phyloP scores from a whole-genome alignment of 2,797 vertebrate species.

The Serranus cabrilla region DNA sequence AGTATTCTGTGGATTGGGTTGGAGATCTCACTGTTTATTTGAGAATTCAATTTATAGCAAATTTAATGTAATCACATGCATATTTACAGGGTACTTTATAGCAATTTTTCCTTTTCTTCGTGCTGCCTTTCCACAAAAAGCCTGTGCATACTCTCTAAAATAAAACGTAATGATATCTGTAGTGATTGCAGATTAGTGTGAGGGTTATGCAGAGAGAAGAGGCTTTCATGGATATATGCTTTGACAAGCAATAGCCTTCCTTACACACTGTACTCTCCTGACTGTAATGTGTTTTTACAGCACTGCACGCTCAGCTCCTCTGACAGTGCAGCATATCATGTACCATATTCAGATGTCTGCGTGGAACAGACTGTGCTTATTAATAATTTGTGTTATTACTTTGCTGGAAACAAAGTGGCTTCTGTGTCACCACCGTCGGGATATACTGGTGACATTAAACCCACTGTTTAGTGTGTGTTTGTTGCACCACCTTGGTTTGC shows the following conservation, averaged over 20 bases:
- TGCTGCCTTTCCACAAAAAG: background rate
- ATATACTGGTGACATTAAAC: constrained; percentile 20
- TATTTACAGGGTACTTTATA: background rate
- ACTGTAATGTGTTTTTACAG: constrained; percentile 50
- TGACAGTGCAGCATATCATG: constrained; percentile 33
- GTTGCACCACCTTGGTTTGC: constrained; percentile 3
- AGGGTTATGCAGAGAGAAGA: background rate
- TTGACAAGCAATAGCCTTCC: constrained; percentile 33
- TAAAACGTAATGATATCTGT: background rate
- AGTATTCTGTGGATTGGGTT: too few species aligned
- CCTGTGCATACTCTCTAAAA: background rate
- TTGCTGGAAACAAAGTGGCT: constrained; percentile 19
- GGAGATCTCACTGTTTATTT: too few species aligned
- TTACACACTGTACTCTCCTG: constrained; percentile 5
- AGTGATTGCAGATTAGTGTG: constrained; percentile 11
- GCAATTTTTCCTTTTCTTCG: too few species aligned
- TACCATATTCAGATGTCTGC: constrained; percentile 1
- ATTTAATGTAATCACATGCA: background rate
- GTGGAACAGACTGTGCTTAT: constrained; percentile 10
- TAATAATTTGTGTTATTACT: constrained; percentile 38
- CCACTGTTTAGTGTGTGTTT: constrained; percentile 11
- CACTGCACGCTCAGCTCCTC: constrained; percentile 36
- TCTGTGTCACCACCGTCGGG: background rate
- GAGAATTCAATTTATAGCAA: too few species aligned
- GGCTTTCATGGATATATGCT: constrained; percentile 22